Base-by-base conservation (phyloP, 2,888 invertebrate species). In the Cactoblastis cactorum region DNA sequence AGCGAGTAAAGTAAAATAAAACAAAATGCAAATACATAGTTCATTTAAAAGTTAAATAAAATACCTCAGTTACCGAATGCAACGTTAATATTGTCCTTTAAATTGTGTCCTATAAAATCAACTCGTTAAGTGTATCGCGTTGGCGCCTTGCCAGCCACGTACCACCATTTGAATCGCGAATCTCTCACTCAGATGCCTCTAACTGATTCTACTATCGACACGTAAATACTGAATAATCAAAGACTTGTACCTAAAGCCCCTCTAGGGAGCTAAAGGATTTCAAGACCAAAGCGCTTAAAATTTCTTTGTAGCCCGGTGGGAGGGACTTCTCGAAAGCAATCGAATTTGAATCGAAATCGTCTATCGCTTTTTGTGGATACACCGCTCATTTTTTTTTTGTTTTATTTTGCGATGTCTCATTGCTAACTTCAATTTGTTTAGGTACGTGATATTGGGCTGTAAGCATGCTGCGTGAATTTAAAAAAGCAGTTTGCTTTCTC, bases 41-140 rank as follows among this genome's bases (percentile, higher is more conserved):
- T 43, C 28, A 43, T 43, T 43, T 43, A 28, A 46, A 48, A 48
- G 28, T 41, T 41, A 19, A 49, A 75, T 69, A 72, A 67, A 66
- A 58, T 59, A 69, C 59, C 67, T 62, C 59, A 63, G 66, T 72
- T 71, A 74, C 74, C 76, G 73, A 78, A 79, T 79, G 74, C 75
- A 74, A 78, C 75, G 74, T 77, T 77, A 78, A 81, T 77, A 71
- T 72, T 77, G 71, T 80, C 78, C 77, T 85, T 83, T 79, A 80
- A 80, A 82, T 78, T 74, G 80, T 81, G 80, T 80, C 74, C 79
- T 77, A 80, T 80, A 82, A 82, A 84, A 82, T 75, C 72, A 74
- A 61, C 65, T 71, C 69, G 76, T 80, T 76, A 77, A 80, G 79
- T 79, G 74, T 83, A 83, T 80, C 76, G 80, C 71, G 78, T 77